phyloP scores from a whole-genome alignment of 2,797 vertebrate genomes.

The Nyctibius grandis region DNA sequence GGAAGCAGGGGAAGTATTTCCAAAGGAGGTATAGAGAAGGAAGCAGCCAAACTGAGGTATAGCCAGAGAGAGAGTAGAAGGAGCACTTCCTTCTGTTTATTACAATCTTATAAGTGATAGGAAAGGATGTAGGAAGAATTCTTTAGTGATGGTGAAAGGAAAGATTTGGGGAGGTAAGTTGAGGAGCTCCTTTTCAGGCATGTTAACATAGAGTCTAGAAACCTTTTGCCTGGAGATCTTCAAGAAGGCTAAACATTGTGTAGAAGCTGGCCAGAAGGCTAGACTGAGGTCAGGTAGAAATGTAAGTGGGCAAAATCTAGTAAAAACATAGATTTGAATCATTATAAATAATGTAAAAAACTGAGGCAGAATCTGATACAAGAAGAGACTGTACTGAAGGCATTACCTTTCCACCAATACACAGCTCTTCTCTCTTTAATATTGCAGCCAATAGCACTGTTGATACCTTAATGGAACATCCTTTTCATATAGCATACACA shows the following conservation, averaged over 20 bases:
- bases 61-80: neutral
- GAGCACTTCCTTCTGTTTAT: neutral
- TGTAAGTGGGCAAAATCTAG: neutral
- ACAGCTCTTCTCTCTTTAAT: constrained; percentile 3
- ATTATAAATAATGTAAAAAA: neutral
- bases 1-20: neutral
- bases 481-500: constrained; percentile 28
- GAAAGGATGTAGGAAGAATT: neutral
- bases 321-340: neutral
- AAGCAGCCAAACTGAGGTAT: neutral
- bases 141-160: neutral
- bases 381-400: neutral
- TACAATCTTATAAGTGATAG: neutral
- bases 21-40: neutral
- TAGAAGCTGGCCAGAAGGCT: neutral
- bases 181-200: neutral
- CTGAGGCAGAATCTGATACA: neutral
- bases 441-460: neutral
- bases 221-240: neutral
- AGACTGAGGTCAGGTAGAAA: neutral
- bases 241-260: neutral
- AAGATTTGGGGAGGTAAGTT: neutral
- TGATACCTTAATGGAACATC: constrained; percentile 45
- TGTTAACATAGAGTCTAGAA: neutral
- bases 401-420: neutral